Conservation (phyloP, 2,888 invertebrate genomes). For the Magallana nippona region DNA sequence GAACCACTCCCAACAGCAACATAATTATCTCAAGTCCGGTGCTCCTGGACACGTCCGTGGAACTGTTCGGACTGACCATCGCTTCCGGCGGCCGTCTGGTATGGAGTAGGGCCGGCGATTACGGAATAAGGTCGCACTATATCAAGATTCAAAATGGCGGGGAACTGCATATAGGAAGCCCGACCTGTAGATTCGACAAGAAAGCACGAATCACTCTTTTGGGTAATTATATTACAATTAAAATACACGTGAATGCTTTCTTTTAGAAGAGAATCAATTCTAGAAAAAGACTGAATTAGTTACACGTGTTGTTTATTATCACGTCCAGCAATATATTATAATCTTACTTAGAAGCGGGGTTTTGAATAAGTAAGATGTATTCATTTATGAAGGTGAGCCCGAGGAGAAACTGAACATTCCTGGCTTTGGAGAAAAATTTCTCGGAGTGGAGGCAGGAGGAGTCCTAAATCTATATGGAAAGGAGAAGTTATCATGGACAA, state of each 20-base stretch:
- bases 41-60: conserved; percentile 32
- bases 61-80: conserved; percentile 34
- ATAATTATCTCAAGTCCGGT: conserved; percentile 11
- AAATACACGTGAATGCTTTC: too few species aligned
- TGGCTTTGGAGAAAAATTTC: conserved; percentile 52
- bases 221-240: not conserved
- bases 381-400: conserved; percentile 28
- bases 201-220: conserved; percentile 36
- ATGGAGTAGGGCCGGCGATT: conserved; percentile 22
- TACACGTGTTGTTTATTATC: too few species aligned
- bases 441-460: conserved; percentile 48
- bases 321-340: too few species aligned
- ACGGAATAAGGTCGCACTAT: conserved; percentile 11
- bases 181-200: conserved; percentile 21
- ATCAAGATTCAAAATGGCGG: conserved; percentile 40
- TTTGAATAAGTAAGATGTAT: too few species aligned
- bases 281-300: too few species aligned
- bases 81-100: conserved; percentile 33
- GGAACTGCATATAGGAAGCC: conserved; percentile 40
- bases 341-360: too few species aligned
- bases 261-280: too few species aligned
- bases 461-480: conserved; percentile 47
- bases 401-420: conserved; percentile 33
- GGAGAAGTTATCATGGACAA: conserved; percentile 52
- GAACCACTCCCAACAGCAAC: not conserved